Conservation (phyloP, 1,140 invertebrate species). For the Diachasmimorpha longicaudata region DNA sequence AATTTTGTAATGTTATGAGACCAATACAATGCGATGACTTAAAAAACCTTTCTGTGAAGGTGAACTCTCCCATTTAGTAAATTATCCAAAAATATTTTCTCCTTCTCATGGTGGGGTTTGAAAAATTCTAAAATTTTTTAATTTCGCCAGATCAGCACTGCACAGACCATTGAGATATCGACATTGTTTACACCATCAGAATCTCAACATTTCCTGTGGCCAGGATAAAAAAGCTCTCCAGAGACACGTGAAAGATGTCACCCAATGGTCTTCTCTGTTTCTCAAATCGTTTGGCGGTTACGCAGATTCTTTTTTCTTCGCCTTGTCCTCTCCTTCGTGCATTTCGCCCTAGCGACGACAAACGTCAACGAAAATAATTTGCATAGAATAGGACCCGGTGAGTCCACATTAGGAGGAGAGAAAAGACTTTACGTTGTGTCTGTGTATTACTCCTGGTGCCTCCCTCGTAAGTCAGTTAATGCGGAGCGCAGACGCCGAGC, state of each 20-base stretch:
- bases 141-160: not conserved
- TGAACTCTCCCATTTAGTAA: too few relatives aligned
- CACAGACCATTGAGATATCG: not conserved
- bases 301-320: conserved; percentile 1
- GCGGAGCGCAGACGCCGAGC: conserved; percentile 58
- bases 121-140: not conserved
- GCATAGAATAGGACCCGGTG: conserved; percentile 58
- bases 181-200: not conserved
- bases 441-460: conserved; percentile 34
- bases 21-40: too few relatives aligned
- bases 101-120: too few relatives aligned
- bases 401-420: conserved; percentile 45
- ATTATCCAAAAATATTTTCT: not conserved
- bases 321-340: not conserved
- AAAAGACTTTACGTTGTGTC: conserved; percentile 35
- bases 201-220: not conserved
- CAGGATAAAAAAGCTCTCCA: conserved; percentile 17
- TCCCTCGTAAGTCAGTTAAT: conserved; percentile 56
- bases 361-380: conserved; percentile 55
- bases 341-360: conserved; percentile 38
- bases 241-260: conserved; percentile 33
- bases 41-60: too few relatives aligned
- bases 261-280: conserved; percentile 34
- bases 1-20: too few relatives aligned
- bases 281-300: not conserved